Evolutionary conservation across 2,113 vertebrate species (phyloP).

Genomic region (Brienomyrus longianalis): DNA sequence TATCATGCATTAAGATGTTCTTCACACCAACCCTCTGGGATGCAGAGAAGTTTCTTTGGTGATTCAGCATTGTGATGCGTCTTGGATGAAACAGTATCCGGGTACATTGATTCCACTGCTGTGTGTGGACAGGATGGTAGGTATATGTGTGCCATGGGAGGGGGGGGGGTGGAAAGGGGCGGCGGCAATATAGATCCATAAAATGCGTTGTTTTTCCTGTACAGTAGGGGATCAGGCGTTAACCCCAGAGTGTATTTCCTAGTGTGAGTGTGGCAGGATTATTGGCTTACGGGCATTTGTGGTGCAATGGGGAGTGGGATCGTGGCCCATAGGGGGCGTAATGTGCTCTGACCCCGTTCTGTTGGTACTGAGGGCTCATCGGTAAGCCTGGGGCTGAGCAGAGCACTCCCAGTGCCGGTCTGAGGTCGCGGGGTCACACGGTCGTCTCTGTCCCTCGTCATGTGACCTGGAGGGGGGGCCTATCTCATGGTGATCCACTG

Average conservation of each 20-base stretch:
- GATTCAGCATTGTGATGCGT: constrained; percentile 8
- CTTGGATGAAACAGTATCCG: constrained; percentile 9
- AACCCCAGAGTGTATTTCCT: background rate
- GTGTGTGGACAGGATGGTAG: background rate
- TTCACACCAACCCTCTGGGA: background rate
- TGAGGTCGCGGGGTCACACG: background rate
- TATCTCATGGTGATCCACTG: background rate
- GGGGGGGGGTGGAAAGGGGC: background rate
- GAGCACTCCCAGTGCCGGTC: background rate
- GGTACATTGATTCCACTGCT: background rate
- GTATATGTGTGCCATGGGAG: background rate
- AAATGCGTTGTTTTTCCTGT: background rate
- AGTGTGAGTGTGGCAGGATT: background rate
- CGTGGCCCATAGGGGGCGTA: background rate
- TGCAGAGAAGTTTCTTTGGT: background rate
- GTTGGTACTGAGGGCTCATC: background rate
- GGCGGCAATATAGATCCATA: background rate
- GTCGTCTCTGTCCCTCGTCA: background rate
- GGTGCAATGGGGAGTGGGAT: background rate
- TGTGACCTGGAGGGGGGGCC: background rate
- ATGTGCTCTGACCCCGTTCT: background rate
- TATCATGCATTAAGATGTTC: background rate
- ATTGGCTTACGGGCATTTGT: background rate
- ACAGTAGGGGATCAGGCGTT: background rate
- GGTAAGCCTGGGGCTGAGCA: background rate